These are phyloP conservation scores for Poliocrania exsul DNA, from an alignment of 2,797 vertebrate genomes.

Conservation along the genomic window DNA sequence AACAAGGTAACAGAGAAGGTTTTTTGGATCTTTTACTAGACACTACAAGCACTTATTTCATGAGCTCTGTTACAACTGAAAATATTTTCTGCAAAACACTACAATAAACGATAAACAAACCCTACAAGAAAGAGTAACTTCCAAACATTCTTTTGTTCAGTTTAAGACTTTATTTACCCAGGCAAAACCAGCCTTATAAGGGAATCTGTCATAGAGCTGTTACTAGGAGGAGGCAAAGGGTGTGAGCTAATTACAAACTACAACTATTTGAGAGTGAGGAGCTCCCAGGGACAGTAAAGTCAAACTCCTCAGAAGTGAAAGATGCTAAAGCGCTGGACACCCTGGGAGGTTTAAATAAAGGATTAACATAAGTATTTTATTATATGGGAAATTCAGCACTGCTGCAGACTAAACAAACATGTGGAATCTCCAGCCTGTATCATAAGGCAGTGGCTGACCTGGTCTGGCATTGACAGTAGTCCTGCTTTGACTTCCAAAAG, in stretches of 20 bases:
- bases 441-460: not conserved
- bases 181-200: not conserved
- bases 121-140: slow-evolving; percentile 15
- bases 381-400: not conserved
- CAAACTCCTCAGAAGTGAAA: not conserved
- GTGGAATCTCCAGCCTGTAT: not conserved
- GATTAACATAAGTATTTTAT: not conserved
- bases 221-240: not conserved
- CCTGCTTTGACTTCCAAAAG: not conserved
- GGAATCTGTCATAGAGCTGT: not conserved
- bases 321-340: not conserved
- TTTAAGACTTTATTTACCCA: not conserved
- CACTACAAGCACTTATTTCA: slow-evolving; percentile 22
- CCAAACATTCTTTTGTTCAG: not conserved
- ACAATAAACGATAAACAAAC: slow-evolving; percentile 39
- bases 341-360: not conserved
- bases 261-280: not conserved
- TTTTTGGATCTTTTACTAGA: not conserved
- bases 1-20: not conserved
- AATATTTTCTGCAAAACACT: slow-evolving; percentile 28
- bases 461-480: not conserved
- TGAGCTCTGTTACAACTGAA: slow-evolving; percentile 31
- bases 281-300: not conserved
- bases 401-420: not conserved
- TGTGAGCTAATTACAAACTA: not conserved